phyloP scores from a whole-genome alignment of 2,113 vertebrate species.

The Alosa alosa region DNA sequence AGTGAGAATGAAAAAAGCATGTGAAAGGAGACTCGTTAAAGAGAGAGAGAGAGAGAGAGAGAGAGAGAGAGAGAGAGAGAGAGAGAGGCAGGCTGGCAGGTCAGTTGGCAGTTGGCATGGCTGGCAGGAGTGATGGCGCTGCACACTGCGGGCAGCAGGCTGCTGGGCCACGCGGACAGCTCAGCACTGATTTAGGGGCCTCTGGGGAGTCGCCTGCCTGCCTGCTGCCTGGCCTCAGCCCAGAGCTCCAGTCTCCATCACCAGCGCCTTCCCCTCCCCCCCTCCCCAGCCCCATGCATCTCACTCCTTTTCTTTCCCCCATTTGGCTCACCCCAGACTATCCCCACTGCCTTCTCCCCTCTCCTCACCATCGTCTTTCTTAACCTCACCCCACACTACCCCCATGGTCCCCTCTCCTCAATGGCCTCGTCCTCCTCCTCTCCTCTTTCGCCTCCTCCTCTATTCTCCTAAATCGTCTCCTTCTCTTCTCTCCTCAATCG shows the following conservation, averaged over 20 bases:
- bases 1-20: neutral
- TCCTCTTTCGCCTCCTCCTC: no score
- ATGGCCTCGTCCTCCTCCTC: no score
- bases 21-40: neutral
- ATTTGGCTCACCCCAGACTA: no score
- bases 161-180: neutral
- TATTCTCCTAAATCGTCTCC: no score
- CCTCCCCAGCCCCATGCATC: neutral
- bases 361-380: no score
- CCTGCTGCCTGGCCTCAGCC: neutral
- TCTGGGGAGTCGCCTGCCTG: slow-evolving; percentile 22
- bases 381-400: no score
- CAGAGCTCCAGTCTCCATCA: neutral
- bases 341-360: no score
- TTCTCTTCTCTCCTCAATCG: neutral
- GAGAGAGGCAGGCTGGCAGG: neutral
- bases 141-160: neutral
- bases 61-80: neutral
- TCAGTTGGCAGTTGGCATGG: neutral
- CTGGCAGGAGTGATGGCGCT: neutral
- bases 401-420: no score
- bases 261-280: neutral
- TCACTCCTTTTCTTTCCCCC: no score
- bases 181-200: slow-evolving; percentile 30
- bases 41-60: neutral